Evolutionary conservation across 2,113 vertebrate species (phyloP), one percentile per base, ranked within the genome.

Genomic region (Tetrax tetrax): DNA sequence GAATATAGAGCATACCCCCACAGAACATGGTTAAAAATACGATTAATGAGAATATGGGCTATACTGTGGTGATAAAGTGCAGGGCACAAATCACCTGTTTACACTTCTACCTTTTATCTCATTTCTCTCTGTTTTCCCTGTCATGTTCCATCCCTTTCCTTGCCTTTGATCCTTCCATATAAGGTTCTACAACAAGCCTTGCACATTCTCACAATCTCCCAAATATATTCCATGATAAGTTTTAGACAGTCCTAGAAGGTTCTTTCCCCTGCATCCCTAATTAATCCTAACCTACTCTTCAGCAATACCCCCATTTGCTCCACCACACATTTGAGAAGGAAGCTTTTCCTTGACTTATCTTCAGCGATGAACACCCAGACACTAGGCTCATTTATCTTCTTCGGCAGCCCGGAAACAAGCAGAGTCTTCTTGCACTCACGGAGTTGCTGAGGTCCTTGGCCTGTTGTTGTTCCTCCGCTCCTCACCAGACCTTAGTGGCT

Each of bases 351-450:
- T n/a, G 14, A 29, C 13, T 78, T 53, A 12, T 28, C 25, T 24
- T 56, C 16, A 6, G 17, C 35, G 14, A 15, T 57, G n/a, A 56
- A 51, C 17, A 70, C 7, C 5, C 19, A 38, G 33, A 21, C 27
- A 45, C 15, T 56, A 38, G 19, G 10, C 10, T 56, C 8, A 7
- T 16, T 61, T 35, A 7, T 83, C 33, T 65, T 33, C 37, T 70
- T 28, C 17, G 29, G 9, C 15, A 90, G 29, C 29, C 25, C 22
- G 29, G n/a, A 41, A 23, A 28, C 23, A 41, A 57, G 7, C 11
- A 80, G 14, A 45, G 7, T 14, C 33, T 53, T 31, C 33, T n/a
- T 31, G 17, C 4, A 28, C 29, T 25, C 0, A 0, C 24, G n/a
- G 22, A 54, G 35, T 37, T 29, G 21, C 14, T 29, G 12, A 2